A percentile compares a stretch with the other conserved stretches of the same genome.
These are phyloP conservation scores for Tachina lurida DNA, from an alignment of 2,888 invertebrate genomes.

Conservation along the genomic window DNA sequence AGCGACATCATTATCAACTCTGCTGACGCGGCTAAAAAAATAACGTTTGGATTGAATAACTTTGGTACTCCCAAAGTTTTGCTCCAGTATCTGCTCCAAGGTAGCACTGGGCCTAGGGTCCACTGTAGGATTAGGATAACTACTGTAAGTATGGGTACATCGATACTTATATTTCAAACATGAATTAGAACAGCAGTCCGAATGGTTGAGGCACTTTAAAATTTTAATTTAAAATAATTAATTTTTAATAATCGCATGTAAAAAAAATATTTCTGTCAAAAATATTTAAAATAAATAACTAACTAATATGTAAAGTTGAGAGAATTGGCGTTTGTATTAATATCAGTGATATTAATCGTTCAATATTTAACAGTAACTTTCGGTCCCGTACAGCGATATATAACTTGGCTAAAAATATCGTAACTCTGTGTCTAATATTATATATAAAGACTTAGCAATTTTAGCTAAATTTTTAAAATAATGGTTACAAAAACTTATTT, in stretches of 20 bases:
- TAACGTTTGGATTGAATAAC: slow-evolving; percentile 4
- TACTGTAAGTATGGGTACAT: slow-evolving; percentile 72
- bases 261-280: background rate
- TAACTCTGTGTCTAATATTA: too few species aligned
- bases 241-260: background rate
- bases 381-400: too few species aligned
- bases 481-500: too few species aligned
- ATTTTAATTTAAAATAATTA: background rate
- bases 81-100: slow-evolving; percentile 68
- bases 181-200: slow-evolving; percentile 80
- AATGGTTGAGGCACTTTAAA: slow-evolving; percentile 78
- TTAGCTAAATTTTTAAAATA: too few species aligned
- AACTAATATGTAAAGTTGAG: background rate
- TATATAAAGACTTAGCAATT: too few species aligned
- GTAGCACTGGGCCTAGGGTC: slow-evolving; percentile 41
- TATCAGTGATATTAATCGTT: too few species aligned
- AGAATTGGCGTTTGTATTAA: too few species aligned
- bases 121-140: slow-evolving; percentile 61
- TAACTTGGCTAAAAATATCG: too few species aligned
- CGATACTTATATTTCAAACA: slow-evolving; percentile 79
- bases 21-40: slow-evolving; percentile 28
- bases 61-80: slow-evolving; percentile 64
- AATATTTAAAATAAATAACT: background rate
- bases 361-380: too few species aligned
- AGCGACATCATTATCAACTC: background rate